Evolutionary conservation across 35 echinoderm and acorn worm genomes (phyloP).

Genomic region (Chiridota heheva): DNA sequence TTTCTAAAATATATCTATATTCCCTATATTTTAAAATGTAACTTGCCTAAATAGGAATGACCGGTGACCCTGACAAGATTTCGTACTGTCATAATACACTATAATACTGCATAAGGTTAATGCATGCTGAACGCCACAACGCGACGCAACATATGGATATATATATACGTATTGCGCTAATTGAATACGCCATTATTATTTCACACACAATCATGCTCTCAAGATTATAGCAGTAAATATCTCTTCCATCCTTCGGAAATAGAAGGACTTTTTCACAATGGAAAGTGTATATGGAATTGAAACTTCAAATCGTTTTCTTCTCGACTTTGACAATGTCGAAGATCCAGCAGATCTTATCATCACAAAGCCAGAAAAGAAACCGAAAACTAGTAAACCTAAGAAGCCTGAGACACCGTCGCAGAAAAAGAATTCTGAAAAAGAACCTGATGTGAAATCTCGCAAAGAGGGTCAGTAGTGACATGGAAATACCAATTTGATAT

Average conservation of each 20-base stretch:
- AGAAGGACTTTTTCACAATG: conserved; percentile 78
- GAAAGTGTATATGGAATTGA: conserved; percentile 77
- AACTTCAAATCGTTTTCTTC: conserved; percentile 75
- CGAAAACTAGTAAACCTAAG: conserved; percentile 66
- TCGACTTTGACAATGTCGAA: conserved; percentile 63
- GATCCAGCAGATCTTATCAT: conserved; percentile 89
- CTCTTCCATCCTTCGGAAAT: conserved; percentile 82
- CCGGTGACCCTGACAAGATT: too few relatives aligned
- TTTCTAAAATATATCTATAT: too few relatives aligned
- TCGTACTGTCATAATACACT: too few relatives aligned
- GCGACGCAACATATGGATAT: too few relatives aligned
- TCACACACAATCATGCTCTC: conserved; percentile 42
- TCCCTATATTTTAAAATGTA: too few relatives aligned
- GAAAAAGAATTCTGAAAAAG: conserved; percentile 61
- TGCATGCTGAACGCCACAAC: too few relatives aligned
- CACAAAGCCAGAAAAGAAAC: conserved; percentile 48
- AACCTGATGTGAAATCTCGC: conserved; percentile 67
- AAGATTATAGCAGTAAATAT: conserved; percentile 86
- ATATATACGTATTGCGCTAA: neutral
- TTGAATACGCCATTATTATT: conserved; percentile 35
- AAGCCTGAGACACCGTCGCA: conserved; percentile 55
- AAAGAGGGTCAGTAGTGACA: conserved; percentile 63
- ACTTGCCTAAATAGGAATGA: too few relatives aligned
- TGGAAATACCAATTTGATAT: too few relatives aligned
- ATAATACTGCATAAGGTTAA: too few relatives aligned